These are phyloP conservation scores for Takifugu rubripes DNA, from an alignment of 2,797 vertebrate genomes.

Conservation along the genomic window DNA sequence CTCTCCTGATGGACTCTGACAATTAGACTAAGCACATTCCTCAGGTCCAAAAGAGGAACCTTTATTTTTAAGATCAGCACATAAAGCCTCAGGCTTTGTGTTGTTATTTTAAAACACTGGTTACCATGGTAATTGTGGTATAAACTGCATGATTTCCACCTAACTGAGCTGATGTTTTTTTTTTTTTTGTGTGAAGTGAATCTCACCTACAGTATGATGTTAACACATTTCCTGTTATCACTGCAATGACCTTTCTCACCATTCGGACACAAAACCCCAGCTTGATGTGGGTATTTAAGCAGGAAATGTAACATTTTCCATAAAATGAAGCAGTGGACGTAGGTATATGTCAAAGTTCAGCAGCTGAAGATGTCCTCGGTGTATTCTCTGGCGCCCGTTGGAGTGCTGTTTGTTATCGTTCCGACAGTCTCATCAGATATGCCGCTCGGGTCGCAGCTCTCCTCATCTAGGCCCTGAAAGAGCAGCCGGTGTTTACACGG, in stretches of 20 bases:
- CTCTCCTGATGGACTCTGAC: no score
- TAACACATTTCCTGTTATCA: no score
- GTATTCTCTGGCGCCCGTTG: conserved; percentile 45
- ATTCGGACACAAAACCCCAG: no score
- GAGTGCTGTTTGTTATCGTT: conserved; percentile 65
- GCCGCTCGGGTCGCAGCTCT: conserved; percentile 60
- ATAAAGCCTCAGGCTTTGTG: no score
- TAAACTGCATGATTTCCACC: no score
- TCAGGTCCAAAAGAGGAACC: no score
- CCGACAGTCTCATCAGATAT: conserved; percentile 60
- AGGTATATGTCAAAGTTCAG: conserved; percentile 44
- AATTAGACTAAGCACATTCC: no score
- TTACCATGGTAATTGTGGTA: no score
- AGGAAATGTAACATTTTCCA: conserved; percentile 33
- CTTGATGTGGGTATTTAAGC: background rate
- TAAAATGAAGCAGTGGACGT: conserved; percentile 41
- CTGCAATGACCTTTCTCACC: no score
- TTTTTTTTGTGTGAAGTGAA: background rate
- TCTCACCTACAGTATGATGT: background rate
- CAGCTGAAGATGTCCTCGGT: conserved; percentile 49
- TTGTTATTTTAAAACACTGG: no score
- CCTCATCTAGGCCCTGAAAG: conserved; percentile 31
- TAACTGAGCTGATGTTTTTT: no score
- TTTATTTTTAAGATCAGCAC: no score
- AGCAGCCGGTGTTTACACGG: conserved; percentile 48